phyloP scores from a whole-genome alignment of 2,113 vertebrate species.

The Tichodroma muraria region DNA sequence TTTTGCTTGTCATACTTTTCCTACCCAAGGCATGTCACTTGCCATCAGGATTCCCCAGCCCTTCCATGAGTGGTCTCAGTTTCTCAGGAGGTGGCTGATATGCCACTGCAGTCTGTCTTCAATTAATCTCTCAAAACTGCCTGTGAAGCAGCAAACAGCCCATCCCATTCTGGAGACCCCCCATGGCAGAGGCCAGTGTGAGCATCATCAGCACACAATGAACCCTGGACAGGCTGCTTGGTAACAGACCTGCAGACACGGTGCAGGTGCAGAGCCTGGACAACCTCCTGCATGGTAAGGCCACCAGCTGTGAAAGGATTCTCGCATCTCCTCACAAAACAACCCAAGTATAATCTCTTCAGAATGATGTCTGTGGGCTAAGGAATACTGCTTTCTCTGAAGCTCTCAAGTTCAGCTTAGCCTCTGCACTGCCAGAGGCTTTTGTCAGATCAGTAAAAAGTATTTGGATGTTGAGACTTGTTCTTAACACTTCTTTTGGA shows the following conservation, averaged over 20 bases:
- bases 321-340: background rate
- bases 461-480: background rate
- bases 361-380: background rate
- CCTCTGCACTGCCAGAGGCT: background rate
- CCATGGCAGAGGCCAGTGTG: background rate
- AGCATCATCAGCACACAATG: background rate
- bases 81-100: background rate
- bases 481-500: background rate
- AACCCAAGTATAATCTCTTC: background rate
- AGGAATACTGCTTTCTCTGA: background rate
- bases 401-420: background rate
- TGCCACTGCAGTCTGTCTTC: background rate
- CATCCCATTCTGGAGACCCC: background rate
- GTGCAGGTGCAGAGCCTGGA: background rate
- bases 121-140: background rate
- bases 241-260: background rate
- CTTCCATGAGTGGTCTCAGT: background rate
- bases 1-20: background rate
- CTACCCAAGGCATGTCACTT: background rate
- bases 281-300: background rate
- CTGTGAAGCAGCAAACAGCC: background rate
- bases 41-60: background rate
- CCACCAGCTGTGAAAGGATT: background rate
- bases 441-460: background rate
- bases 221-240: background rate